Percentiles rank a stretch among this genome's conserved stretches.
These are phyloP conservation scores for Thymelicus acteon DNA, from an alignment of 2,888 invertebrate genomes.

Conservation along the genomic window DNA sequence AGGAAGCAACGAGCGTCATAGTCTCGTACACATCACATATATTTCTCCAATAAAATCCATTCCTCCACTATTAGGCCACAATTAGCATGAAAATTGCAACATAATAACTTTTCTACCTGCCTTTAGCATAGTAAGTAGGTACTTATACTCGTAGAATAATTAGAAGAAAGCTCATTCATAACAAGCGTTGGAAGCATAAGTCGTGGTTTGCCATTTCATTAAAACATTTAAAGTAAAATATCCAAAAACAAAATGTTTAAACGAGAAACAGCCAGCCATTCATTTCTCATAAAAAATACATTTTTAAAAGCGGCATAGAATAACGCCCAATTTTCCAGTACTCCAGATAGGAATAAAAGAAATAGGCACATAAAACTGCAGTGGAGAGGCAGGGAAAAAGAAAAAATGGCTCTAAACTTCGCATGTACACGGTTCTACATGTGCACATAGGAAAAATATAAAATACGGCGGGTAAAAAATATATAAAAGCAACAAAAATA, in stretches of 20 bases:
- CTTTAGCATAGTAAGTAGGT: not conserved
- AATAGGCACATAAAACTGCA: constrained; percentile 43
- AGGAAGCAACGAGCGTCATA: too few relatives aligned
- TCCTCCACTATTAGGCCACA: too few relatives aligned
- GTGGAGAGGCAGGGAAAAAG: constrained; percentile 46
- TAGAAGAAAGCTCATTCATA: not conserved
- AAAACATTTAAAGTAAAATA: constrained; percentile 12
- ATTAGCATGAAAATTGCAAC: too few relatives aligned
- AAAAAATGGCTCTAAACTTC: constrained; percentile 46
- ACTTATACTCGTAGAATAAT: not conserved
- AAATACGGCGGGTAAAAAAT: constrained; percentile 78
- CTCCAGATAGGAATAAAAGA: constrained; percentile 34
- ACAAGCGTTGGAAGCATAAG: not conserved
- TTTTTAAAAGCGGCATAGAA: constrained; percentile 36
- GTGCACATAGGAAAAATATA: constrained; percentile 79
- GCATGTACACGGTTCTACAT: constrained; percentile 46
- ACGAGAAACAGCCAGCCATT: constrained; percentile 9
- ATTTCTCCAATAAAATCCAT: too few relatives aligned
- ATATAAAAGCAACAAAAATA: constrained; percentile 84
- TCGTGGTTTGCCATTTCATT: constrained; percentile 7
- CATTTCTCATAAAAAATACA: constrained; percentile 31
- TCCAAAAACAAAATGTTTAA: constrained; percentile 33
- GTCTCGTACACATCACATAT: too few relatives aligned
- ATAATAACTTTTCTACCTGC: not conserved
- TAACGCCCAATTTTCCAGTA: constrained; percentile 36